phyloP scores from a whole-genome alignment of 2,888 invertebrate species.

The Ornithoptera priamus region DNA sequence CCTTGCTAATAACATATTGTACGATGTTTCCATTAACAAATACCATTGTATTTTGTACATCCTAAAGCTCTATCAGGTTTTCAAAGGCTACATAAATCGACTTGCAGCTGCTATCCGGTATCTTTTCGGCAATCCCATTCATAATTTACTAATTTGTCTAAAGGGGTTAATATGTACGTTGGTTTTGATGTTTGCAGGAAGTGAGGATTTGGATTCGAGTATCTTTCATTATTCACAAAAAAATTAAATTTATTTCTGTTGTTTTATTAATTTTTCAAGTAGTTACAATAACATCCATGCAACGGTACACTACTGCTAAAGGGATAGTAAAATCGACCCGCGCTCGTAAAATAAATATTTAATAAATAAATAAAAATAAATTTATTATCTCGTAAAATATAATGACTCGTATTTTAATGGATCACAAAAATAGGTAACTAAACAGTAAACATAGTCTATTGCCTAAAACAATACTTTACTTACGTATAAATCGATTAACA shows the following conservation, averaged over 20 bases:
- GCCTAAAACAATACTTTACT: conserved; percentile 22
- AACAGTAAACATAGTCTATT: conserved; percentile 30
- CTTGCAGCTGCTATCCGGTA: no score
- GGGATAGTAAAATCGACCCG: conserved; percentile 71
- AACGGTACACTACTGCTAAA: conserved; percentile 76
- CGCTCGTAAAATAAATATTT: conserved; percentile 54
- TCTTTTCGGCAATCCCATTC: no score
- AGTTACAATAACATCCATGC: conserved; percentile 78
- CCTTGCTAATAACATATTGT: no score
- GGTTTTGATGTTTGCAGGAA: background rate
- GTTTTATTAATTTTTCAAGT: conserved; percentile 76
- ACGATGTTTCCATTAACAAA: no score
- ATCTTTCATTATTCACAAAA: conserved; percentile 31
- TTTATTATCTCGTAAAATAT: conserved; percentile 38
- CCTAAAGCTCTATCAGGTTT: no score
- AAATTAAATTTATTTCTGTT: conserved; percentile 51
- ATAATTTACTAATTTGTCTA: no score
- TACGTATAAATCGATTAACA: conserved; percentile 24
- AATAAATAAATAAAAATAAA: conserved; percentile 29
- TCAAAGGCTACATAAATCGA: no score
- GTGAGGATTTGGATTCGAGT: background rate
- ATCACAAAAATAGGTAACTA: conserved; percentile 53
- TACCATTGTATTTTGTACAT: no score
- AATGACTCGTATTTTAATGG: conserved; percentile 41
- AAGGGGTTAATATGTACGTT: no score